These are phyloP conservation scores for Pogoniulus pusillus DNA, from an alignment of 2,797 vertebrate species.

Conservation along the genomic window DNA sequence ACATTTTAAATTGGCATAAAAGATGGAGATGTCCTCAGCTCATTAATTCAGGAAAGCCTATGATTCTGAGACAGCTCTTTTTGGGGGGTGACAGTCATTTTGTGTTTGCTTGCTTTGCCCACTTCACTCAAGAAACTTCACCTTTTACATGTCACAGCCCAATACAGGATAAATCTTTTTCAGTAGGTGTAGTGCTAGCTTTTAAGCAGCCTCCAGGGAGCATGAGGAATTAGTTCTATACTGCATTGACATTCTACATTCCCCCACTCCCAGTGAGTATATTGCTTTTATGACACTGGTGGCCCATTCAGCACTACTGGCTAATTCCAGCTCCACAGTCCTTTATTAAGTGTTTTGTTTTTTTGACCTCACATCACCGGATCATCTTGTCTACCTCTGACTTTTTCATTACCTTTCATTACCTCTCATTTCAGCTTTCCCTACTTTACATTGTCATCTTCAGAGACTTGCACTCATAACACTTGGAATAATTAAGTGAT, in stretches of 20 bases:
- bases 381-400: constrained; percentile 62
- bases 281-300: constrained; percentile 30
- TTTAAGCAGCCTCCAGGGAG: background rate
- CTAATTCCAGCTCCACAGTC: constrained; percentile 49
- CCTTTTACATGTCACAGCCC: background rate
- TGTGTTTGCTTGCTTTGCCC: background rate
- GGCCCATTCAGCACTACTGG: background rate
- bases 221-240: background rate
- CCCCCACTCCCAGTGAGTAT: background rate
- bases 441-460: constrained; percentile 29
- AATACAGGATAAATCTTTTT: background rate
- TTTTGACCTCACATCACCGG: constrained; percentile 56
- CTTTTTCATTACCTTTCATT: constrained; percentile 74
- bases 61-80: background rate
- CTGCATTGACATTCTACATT: background rate
- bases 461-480: constrained; percentile 34
- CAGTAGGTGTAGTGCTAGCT: background rate
- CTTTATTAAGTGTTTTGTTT: constrained; percentile 70
- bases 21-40: background rate
- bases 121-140: background rate
- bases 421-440: constrained; percentile 36
- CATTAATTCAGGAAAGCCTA: background rate
- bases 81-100: background rate
- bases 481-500: constrained; percentile 67
- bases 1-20: background rate